phyloP scores from a whole-genome alignment of 53 echinoderm and acorn worm species.

The Zoroaster sp. region DNA sequence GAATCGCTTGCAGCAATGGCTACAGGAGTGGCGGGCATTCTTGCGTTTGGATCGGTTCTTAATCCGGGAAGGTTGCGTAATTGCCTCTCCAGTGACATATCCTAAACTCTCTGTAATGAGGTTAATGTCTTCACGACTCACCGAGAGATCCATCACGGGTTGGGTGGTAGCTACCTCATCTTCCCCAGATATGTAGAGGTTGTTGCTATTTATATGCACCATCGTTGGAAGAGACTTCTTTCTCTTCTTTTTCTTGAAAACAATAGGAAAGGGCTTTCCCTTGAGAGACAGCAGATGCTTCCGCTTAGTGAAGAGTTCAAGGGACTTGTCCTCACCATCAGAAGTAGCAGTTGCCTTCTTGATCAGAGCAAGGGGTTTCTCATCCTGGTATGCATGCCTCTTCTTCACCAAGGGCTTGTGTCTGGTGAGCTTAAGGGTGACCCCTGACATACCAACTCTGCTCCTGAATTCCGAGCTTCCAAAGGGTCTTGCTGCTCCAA shows the following conservation, averaged over 20 bases:
- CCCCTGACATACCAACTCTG: slow-evolving; percentile 29
- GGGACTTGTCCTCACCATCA: not conserved
- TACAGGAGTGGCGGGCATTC: slow-evolving; percentile 77
- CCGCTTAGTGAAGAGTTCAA: not conserved
- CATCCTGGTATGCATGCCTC: slow-evolving; percentile 12
- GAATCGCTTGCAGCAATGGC: slow-evolving; percentile 92
- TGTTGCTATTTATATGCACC: not conserved
- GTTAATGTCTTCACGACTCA: not conserved
- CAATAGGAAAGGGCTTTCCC: slow-evolving; percentile 27
- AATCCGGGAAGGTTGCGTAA: not conserved
- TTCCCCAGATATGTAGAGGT: not conserved
- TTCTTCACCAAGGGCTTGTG: slow-evolving; percentile 31
- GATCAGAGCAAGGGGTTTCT: slow-evolving; percentile 36
- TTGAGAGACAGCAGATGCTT: not conserved
- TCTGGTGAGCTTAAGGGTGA: slow-evolving; percentile 23
- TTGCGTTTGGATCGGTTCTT: slow-evolving; percentile 43
- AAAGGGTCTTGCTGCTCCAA: not conserved
- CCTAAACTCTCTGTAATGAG: not conserved
- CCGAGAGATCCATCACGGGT: not conserved
- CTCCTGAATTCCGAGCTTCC: slow-evolving; percentile 18
- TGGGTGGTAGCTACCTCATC: not conserved
- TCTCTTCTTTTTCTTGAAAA: slow-evolving; percentile 49
- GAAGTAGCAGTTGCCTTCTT: not conserved
- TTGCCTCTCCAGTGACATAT: slow-evolving; percentile 1
- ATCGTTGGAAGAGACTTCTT: not conserved